These are phyloP conservation scores for Epinotia brunnichana DNA, from an alignment of 2,888 invertebrate genomes.

Conservation along the genomic window DNA sequence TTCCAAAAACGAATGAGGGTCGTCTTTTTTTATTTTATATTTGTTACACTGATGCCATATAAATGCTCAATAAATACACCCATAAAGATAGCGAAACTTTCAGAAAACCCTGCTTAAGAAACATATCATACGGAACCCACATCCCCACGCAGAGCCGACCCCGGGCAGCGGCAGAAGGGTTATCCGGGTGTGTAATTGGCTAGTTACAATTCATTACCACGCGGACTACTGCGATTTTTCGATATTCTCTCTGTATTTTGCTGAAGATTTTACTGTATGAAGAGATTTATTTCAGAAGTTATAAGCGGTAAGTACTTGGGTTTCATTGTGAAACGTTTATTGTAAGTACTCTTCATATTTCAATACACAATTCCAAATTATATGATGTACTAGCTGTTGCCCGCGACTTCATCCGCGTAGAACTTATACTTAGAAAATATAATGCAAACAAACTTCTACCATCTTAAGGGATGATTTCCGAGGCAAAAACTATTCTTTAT, in stretches of 20 bases:
- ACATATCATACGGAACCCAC: conserved; percentile 23
- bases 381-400: no score
- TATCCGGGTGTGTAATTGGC: conserved; percentile 78
- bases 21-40: no score
- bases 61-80: neutral
- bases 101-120: neutral
- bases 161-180: conserved; percentile 69
- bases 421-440: no score
- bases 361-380: neutral
- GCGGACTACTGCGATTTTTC: conserved; percentile 64
- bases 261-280: neutral
- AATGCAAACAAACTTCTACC: no score
- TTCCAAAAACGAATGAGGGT: no score
- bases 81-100: neutral
- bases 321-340: neutral
- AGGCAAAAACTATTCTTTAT: no score
- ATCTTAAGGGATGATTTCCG: no score
- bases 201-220: conserved; percentile 81
- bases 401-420: no score
- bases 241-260: conserved; percentile 41
- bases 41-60: neutral
- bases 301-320: neutral
- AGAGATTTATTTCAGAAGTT: neutral
- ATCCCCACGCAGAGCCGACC: neutral
- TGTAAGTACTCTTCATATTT: neutral